phyloP scores from a whole-genome alignment of 2,888 invertebrate species.

The Limnephilus marmoratus region DNA sequence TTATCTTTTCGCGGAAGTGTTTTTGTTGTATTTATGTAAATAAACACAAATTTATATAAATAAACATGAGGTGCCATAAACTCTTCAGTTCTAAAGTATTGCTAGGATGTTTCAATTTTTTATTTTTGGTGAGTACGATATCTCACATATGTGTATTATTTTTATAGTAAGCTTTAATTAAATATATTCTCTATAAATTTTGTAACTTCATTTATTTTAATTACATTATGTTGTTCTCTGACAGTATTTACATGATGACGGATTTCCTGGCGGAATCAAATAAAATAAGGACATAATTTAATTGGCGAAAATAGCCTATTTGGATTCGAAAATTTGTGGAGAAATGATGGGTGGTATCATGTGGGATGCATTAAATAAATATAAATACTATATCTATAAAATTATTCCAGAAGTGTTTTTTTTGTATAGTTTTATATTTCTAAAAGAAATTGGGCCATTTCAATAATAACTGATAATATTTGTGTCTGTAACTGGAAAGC shows the following conservation, averaged over 20 bases:
- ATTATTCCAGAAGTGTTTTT: no score
- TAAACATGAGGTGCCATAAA: constrained; percentile 65
- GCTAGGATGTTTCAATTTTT: constrained; percentile 82
- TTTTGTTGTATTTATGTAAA: constrained; percentile 36
- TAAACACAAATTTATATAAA: no score
- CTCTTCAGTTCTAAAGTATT: constrained; percentile 68
- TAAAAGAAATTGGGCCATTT: no score
- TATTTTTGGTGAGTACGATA: constrained; percentile 79
- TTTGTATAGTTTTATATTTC: no score
- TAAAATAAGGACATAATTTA: no score
- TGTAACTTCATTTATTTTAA: not conserved
- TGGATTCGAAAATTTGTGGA: no score
- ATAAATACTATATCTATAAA: not conserved
- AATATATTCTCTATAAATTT: no score
- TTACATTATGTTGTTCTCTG: not conserved
- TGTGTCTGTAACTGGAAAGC: no score
- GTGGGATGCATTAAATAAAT: not conserved
- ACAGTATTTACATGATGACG: not conserved
- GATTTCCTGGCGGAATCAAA: no score
- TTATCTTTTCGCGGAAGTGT: not conserved
- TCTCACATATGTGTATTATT: not conserved
- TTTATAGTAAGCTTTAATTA: no score
- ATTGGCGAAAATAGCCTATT: no score
- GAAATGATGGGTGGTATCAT: no score
- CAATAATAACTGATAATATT: not conserved